phyloP scores from a whole-genome alignment of 2,797 vertebrate genomes.

The Labroides dimidiatus region DNA sequence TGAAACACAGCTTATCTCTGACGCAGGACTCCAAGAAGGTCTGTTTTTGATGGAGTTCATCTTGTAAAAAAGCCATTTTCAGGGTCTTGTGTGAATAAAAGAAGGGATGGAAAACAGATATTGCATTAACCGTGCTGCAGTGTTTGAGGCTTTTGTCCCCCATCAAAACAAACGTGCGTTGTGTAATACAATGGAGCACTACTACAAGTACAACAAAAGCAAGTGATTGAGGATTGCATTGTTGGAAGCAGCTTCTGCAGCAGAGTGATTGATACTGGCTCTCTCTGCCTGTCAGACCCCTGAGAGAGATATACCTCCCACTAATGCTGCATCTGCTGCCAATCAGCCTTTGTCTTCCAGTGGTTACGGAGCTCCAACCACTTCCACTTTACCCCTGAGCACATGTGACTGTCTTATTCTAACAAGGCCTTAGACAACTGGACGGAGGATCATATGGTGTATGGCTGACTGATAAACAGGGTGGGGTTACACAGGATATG shows the following conservation, averaged over 20 bases:
- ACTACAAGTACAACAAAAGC: slow-evolving; percentile 55
- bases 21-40: slow-evolving; percentile 5
- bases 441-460: slow-evolving; percentile 11
- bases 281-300: slow-evolving; percentile 51
- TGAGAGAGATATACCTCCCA: slow-evolving; percentile 62
- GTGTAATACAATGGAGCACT: slow-evolving; percentile 52
- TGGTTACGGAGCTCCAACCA: slow-evolving; percentile 39
- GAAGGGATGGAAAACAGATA: slow-evolving; percentile 26
- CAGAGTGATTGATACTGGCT: slow-evolving; percentile 65
- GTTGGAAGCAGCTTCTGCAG: slow-evolving; percentile 52
- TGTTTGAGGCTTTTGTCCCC: slow-evolving; percentile 48
- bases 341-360: slow-evolving; percentile 64
- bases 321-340: slow-evolving; percentile 59
- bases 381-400: slow-evolving; percentile 36
- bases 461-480: slow-evolving; percentile 37
- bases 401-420: slow-evolving; percentile 36
- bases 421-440: slow-evolving; percentile 33
- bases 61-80: slow-evolving; percentile 41
- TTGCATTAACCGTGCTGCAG: slow-evolving; percentile 52
- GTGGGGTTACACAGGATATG: slow-evolving; percentile 66
- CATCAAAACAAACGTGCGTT: slow-evolving; percentile 71
- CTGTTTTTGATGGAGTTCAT: slow-evolving; percentile 42
- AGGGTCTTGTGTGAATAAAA: slow-evolving; percentile 52
- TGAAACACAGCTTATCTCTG: slow-evolving; percentile 8
- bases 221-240: slow-evolving; percentile 55